These are phyloP conservation scores for Lepidurus packardi DNA, from an alignment of 1,140 invertebrate species.

Conservation along the genomic window DNA sequence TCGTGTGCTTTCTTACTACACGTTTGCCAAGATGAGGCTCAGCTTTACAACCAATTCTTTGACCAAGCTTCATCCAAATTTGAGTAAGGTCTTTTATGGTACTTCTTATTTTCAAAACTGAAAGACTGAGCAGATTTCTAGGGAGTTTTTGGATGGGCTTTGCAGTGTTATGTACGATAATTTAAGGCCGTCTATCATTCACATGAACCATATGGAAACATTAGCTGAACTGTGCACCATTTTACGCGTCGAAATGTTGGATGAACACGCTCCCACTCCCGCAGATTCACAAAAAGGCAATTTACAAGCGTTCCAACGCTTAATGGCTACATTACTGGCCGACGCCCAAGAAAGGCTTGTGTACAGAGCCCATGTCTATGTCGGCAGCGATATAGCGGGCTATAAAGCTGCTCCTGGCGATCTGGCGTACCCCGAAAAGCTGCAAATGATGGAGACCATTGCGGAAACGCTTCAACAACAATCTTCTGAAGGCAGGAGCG, in stretches of 20 bases:
- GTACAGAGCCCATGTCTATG: slow-evolving; percentile 89
- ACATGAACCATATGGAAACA: slow-evolving; percentile 96
- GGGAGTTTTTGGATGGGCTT: slow-evolving; percentile 66
- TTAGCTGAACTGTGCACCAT: slow-evolving; percentile 94
- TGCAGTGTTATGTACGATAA: slow-evolving; percentile 89
- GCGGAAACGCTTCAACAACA: slow-evolving; percentile 62
- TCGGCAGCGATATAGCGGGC: slow-evolving; percentile 79
- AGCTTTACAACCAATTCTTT: slow-evolving; percentile 86
- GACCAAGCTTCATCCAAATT: slow-evolving; percentile 59
- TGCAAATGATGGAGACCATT: slow-evolving; percentile 94
- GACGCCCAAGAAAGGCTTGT: slow-evolving; percentile 96
- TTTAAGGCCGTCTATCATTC: slow-evolving; percentile 89
- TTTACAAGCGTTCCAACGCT: slow-evolving; percentile 64
- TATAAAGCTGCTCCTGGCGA: slow-evolving; percentile 83
- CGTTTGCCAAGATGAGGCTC: slow-evolving; percentile 85
- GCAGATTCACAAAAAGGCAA: neutral
- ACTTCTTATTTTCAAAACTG: slow-evolving; percentile 22
- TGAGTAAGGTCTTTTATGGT: slow-evolving; percentile 46
- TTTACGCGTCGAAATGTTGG: slow-evolving; percentile 85
- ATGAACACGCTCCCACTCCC: slow-evolving; percentile 76
- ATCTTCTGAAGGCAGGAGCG: slow-evolving; percentile 40
- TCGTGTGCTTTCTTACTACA: slow-evolving; percentile 84
- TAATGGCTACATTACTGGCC: slow-evolving; percentile 80
- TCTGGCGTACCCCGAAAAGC: slow-evolving; percentile 93
- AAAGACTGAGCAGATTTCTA: slow-evolving; percentile 32